These are phyloP conservation scores for Trachelus troglodyta DNA, from an alignment of 2,888 invertebrate genomes.

Conservation along the genomic window DNA sequence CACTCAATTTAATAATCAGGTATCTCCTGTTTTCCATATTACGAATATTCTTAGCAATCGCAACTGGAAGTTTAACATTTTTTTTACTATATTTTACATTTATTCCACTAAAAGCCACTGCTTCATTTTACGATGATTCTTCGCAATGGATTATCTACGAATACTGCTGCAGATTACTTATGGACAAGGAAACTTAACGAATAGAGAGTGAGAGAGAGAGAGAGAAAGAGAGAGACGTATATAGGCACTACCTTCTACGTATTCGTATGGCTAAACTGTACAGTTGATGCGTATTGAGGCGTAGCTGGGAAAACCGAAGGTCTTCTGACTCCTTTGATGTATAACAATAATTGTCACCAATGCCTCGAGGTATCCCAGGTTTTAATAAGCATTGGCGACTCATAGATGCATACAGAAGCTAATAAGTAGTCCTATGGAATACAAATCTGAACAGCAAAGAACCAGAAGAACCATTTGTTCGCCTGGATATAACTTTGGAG, in stretches of 20 bases:
- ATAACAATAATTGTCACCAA: background rate
- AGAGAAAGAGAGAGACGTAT: too few relatives aligned
- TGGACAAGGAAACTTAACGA: too few relatives aligned
- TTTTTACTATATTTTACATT: too few relatives aligned
- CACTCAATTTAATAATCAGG: too few relatives aligned
- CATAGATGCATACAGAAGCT: background rate
- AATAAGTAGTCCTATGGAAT: background rate
- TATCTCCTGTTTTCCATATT: too few relatives aligned
- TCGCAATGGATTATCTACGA: too few relatives aligned
- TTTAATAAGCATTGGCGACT: background rate
- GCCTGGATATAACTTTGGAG: background rate
- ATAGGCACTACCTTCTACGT: background rate
- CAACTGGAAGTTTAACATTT: too few relatives aligned
- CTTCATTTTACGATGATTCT: too few relatives aligned
- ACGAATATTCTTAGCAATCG: too few relatives aligned
- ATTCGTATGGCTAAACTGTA: background rate
- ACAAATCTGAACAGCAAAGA: background rate
- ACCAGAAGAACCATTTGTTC: background rate
- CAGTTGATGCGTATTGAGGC: background rate
- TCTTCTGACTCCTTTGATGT: background rate
- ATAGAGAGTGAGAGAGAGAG: too few relatives aligned
- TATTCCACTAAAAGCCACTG: too few relatives aligned
- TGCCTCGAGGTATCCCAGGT: background rate
- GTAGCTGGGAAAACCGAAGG: background rate
- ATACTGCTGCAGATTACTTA: too few relatives aligned